Percentiles rank a stretch among this genome's conserved stretches.
Evolutionary conservation across 1,140 invertebrate genomes (phyloP).

Genomic region (Sarcophaga peregrina): DNA sequence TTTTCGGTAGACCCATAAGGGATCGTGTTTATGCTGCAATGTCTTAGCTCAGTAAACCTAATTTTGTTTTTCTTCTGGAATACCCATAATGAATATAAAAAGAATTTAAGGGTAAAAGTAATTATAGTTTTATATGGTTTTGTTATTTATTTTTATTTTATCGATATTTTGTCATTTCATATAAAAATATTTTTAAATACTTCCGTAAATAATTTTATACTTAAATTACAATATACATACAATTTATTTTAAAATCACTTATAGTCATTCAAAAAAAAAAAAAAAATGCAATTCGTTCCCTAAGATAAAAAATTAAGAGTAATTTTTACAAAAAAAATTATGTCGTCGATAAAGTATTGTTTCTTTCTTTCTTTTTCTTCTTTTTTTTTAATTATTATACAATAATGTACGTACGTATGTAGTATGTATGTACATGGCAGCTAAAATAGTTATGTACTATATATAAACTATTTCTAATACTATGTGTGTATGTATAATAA

Average conservation of each 20-base stretch:
- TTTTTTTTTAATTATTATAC: neutral
- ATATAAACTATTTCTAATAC: slow-evolving; percentile 25
- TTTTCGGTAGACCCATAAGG: no score
- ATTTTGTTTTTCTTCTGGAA: no score
- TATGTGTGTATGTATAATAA: slow-evolving; percentile 12
- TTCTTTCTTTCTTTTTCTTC: no score
- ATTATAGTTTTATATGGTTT: neutral
- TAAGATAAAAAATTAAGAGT: neutral
- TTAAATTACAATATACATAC: slow-evolving; percentile 9
- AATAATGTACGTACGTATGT: slow-evolving; percentile 12
- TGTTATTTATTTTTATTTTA: neutral
- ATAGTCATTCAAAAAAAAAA: neutral
- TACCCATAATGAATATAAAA: no score
- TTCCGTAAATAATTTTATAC: neutral
- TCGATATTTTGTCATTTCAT: neutral
- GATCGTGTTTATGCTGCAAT: no score
- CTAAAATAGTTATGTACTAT: slow-evolving; percentile 7
- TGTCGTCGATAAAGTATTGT: no score
- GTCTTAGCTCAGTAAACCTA: no score
- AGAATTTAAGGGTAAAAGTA: neutral
- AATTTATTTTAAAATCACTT: neutral
- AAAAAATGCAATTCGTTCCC: slow-evolving; percentile 8
- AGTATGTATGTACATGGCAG: slow-evolving; percentile 40
- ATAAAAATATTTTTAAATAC: slow-evolving; percentile 2
- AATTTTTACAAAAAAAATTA: neutral